Base-by-base conservation (phyloP, 92 coral and sea anemone genomes). In the Palythoa caribaeorum region DNA sequence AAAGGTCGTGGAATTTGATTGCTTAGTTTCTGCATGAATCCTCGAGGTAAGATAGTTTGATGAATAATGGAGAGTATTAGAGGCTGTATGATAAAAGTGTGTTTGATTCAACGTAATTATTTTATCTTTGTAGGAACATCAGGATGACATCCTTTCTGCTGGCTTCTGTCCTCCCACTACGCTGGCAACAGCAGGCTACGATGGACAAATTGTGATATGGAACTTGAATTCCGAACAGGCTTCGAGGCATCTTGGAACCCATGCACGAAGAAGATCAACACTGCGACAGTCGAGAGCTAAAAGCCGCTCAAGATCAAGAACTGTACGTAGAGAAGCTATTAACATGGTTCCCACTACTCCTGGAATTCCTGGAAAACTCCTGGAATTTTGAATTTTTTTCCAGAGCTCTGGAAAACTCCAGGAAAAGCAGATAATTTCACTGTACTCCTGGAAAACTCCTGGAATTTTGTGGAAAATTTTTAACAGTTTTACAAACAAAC, bases 151-250 rank as follows among this genome's bases (percentile, higher is more conserved):
- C 19, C 76, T 95, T 35, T 93, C 96, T 2, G 96, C 94, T 83
- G 94, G 98, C 20, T 96, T 92, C 74, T 86, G 94, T 38, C 96
- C 98, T 47, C 99, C 99, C 14, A 92, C 98, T n/a, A 93, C 96
- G 35, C 92, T 96, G 44, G 97, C 96, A 76, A 90, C 99, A 17
- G 99, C 99, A 37, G 91, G 98, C 79, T 96, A 96, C 73, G 99
- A 96, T 71, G 99, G 99, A 4, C 98, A 96, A 47, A 94, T 96
- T 12, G 99, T 96, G 53, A 86, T 96, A 73, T 96, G 99, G 99
- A 96, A 96, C 87, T 83, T 96, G 78, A 96, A 94, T 85, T 96
- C 99, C 5, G 99, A 96, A 68, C 99, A 96, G 77, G 99, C 99
- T 51, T 96, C 95, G 13, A 93, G 98, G 37, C 99, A 96, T 77